Evolutionary conservation across 2,113 vertebrate genomes (phyloP), one percentile per base, ranked within the genome.

Genomic region (Lates calcarifer): DNA sequence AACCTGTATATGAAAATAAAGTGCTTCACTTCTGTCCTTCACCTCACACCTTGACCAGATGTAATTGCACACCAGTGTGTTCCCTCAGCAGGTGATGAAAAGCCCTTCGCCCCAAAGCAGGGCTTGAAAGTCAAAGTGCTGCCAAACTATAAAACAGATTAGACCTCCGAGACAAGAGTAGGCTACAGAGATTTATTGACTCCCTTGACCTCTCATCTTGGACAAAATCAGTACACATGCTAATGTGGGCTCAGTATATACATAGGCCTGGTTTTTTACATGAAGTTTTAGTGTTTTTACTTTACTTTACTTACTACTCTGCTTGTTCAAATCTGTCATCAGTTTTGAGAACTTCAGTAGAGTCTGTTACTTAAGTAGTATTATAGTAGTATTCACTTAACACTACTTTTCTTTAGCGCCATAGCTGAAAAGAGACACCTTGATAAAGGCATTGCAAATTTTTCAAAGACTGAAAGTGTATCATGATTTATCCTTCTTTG

Each of bases 31-130:
- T 77, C 67, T 82, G 70, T 71, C 53, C 67, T 77, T 71, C 71
- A 64, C 49, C 77, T 87, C 43, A 71, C 26, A 26, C 68, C 69
- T 78, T 77, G 74, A 84, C 57, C 51, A 70, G 68, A 73, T 84
- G 65, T 78, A 82, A 80, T 80, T 73, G 63, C 67, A 57, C 72
- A 82, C 74, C 75, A 68, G 62, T 72, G 66, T 67, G 65, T 80
- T 83, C 62, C 68, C 56, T 74, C 72, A 71, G 81, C 51, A 68
- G 71, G 69, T 75, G 78, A 85, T 87, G 53, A 78, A 88, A 66
- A 78, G 68, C 65, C 79, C 41, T 76, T 65, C 35, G 2, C 49
- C 68, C 67, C 69, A 71, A 70, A 76, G 77, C 57, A 70, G 62
- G 28, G 22, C 74, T 31, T 9, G 5, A 78, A 82, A 80, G 70